Conservation (phyloP, 64 coral and sea anemone species). For the Montipora efflorescens region DNA sequence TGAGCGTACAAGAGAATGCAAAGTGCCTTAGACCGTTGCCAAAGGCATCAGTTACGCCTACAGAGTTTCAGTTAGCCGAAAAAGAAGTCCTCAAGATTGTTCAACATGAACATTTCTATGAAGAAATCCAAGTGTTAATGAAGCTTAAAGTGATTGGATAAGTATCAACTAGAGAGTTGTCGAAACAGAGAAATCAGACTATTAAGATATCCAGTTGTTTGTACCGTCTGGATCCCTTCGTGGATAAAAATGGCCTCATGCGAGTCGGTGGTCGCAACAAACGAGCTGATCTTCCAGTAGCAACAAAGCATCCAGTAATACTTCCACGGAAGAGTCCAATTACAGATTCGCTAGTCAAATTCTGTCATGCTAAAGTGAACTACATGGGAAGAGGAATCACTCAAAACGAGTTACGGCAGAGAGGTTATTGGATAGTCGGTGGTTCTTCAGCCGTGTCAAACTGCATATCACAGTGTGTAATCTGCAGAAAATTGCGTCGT, state of each 20-base stretch:
- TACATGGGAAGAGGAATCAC: too few relatives aligned
- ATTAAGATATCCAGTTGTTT: conserved; percentile 21
- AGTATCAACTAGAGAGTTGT: background rate
- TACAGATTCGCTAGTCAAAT: too few relatives aligned
- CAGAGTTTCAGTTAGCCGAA: conserved; percentile 10
- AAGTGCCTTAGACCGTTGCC: background rate
- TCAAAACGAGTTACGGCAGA: too few relatives aligned
- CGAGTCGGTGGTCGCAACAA: background rate
- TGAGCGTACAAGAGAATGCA: background rate
- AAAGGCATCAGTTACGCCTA: conserved; percentile 2
- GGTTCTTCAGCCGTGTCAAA: too few relatives aligned
- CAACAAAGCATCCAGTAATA: conserved; percentile 5
- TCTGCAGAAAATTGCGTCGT: too few relatives aligned
- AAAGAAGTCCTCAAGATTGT: conserved; percentile 31
- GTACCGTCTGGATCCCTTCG: conserved; percentile 31
- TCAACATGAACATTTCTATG: conserved; percentile 23
- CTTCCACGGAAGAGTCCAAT: background rate
- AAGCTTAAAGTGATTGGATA: background rate
- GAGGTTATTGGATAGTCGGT: too few relatives aligned
- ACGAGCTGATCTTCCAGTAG: background rate
- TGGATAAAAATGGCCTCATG: conserved; percentile 17
- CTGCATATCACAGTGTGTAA: too few relatives aligned
- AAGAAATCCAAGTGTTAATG: conserved; percentile 6
- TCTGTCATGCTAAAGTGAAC: too few relatives aligned
- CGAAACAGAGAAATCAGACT: conserved; percentile 14